These are phyloP conservation scores for honey bee (Apis mellifera) DNA, from an alignment of 1,140 invertebrate species.

Conservation along the genomic window DNA sequence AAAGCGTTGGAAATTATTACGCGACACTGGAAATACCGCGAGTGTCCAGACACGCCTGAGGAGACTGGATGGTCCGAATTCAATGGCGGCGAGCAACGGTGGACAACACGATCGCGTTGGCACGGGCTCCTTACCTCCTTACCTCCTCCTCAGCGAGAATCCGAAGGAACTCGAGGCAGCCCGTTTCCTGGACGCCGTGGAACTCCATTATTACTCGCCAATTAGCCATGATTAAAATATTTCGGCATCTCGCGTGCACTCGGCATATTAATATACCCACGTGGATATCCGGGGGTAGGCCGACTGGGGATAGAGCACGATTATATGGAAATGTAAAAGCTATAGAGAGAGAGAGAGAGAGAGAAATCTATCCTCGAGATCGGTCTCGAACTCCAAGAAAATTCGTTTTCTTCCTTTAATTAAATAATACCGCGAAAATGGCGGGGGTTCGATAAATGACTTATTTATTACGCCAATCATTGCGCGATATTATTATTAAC, in stretches of 20 bases:
- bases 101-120: constrained; percentile 39
- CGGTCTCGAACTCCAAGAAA: constrained; percentile 36
- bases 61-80: constrained; percentile 48
- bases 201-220: constrained; percentile 82
- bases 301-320: constrained; percentile 57
- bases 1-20: constrained; percentile 53
- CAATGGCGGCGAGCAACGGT: constrained; percentile 45
- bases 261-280: constrained; percentile 79
- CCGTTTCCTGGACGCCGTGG: constrained; percentile 61
- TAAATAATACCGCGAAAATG: constrained; percentile 76
- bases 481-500: neutral
- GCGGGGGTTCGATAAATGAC: constrained; percentile 74
- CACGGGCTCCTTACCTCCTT: constrained; percentile 41
- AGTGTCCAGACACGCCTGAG: constrained; percentile 43
- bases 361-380: constrained; percentile 46
- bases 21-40: constrained; percentile 45
- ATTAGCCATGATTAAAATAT: constrained; percentile 82
- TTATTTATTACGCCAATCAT: constrained; percentile 81
- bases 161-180: constrained; percentile 58
- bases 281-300: constrained; percentile 54
- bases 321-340: constrained; percentile 77
- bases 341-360: constrained; percentile 66
- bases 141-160: constrained; percentile 38
- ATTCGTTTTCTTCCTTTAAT: constrained; percentile 74
- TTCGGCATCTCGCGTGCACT: constrained; percentile 80